Conservation (phyloP, 2,797 vertebrate genomes). For the Monodelphis domestica region DNA sequence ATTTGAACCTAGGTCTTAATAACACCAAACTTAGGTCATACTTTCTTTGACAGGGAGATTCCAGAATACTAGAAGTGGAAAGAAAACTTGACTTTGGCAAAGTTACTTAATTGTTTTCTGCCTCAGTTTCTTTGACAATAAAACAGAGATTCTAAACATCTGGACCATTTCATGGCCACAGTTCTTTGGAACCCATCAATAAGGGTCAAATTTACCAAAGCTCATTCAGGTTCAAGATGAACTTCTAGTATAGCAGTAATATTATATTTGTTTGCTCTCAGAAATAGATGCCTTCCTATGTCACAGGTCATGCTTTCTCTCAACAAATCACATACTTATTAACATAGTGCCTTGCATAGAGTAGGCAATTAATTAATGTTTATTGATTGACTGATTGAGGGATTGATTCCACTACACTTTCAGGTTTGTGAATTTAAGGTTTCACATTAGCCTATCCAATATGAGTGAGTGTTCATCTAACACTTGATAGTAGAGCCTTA, state of each 20-base stretch:
- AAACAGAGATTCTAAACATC: neutral
- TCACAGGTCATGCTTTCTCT: neutral
- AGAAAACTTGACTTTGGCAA: neutral
- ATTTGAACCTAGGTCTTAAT: neutral
- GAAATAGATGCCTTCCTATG: neutral
- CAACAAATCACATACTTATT: neutral
- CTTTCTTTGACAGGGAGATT: neutral
- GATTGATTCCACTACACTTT: neutral
- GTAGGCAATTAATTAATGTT: neutral
- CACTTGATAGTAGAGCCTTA: neutral
- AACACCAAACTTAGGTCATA: neutral
- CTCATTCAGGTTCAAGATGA: neutral
- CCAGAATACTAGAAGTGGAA: neutral
- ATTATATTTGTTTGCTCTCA: neutral
- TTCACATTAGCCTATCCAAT: neutral
- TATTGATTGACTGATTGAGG: neutral
- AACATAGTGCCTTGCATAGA: neutral
- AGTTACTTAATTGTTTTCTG: neutral
- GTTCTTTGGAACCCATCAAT: neutral
- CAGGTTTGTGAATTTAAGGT: too few relatives aligned
- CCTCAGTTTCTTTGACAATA: neutral
- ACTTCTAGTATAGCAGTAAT: neutral
- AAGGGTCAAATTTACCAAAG: neutral
- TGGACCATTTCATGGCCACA: neutral
- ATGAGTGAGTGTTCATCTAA: neutral